phyloP scores from a whole-genome alignment of 1,140 invertebrate genomes.

The Hylaeus volcanicus region DNA sequence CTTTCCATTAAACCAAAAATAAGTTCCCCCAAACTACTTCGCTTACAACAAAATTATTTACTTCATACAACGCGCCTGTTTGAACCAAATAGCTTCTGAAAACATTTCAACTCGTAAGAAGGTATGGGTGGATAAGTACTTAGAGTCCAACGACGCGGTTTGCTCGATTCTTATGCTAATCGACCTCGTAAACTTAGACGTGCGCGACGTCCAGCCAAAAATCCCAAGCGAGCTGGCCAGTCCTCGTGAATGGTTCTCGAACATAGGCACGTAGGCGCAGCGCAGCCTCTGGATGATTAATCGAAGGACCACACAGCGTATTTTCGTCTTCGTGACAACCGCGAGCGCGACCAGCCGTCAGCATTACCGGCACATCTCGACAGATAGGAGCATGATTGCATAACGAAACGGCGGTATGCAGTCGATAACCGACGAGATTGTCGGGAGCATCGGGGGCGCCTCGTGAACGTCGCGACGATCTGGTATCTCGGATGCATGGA shows the following conservation, averaged over 20 bases:
- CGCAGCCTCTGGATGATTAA: slow-evolving; percentile 17
- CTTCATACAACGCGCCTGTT: no score
- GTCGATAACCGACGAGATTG: slow-evolving; percentile 19
- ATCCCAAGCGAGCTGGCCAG: background rate
- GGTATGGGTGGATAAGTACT: slow-evolving; percentile 31
- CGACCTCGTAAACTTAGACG: slow-evolving; percentile 42
- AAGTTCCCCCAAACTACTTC: no score
- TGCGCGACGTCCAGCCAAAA: slow-evolving; percentile 5
- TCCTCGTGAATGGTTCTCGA: background rate
- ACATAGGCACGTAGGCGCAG: slow-evolving; percentile 14
- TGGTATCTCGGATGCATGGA: slow-evolving; percentile 16
- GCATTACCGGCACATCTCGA: slow-evolving; percentile 32
- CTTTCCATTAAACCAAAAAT: no score
- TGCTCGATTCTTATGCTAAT: slow-evolving; percentile 46
- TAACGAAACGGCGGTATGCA: slow-evolving; percentile 34
- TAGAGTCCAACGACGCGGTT: slow-evolving; percentile 7
- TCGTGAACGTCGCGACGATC: slow-evolving; percentile 7
- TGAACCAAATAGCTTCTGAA: no score
- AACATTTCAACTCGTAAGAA: no score
- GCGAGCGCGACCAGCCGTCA: slow-evolving; percentile 19
- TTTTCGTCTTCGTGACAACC: slow-evolving; percentile 3
- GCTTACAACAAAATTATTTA: no score
- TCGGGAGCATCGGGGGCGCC: background rate
- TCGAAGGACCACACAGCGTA: slow-evolving; percentile 35
- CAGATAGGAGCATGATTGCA: slow-evolving; percentile 33